Base-by-base conservation (phyloP, 2,888 invertebrate species). In the Eubasilissa splendida region DNA sequence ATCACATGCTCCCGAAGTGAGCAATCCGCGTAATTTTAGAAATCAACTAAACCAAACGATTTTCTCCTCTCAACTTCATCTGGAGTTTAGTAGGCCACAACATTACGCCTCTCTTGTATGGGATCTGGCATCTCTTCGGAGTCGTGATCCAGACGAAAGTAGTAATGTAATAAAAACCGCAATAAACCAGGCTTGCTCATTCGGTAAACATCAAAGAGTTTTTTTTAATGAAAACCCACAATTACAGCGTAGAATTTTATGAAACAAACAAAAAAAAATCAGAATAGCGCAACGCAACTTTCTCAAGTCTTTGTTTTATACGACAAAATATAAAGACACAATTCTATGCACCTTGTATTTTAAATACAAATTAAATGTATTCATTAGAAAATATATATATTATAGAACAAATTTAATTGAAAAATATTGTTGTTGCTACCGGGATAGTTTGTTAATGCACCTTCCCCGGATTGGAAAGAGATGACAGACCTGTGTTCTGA, bases 111-210 rank as follows among this genome's bases (percentile, higher is more conserved):
- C 31, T 63, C 22, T 8, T 63, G 31, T 63, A 63, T 33, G 60
- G 60, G 60, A 31, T 5, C 33, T 63, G 11, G 1, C 22, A 22
- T 63, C 60, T 22, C 33, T 63, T 14, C 42, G n/a, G 50, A 68
- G 33, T 52, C 68, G 52, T 68, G 31, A 9, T 52, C 50, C 14
- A 33, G 52, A 68, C 50, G 68, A 50, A 68, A 42, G 63, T 33
- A 33, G 42, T 68, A 52, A 50, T n/a, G 52, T 68, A 54, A 54
- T 70, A 70, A 70, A 70, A 68, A 70, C 22, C 52, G 70, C 70
- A 70, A 70, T 70, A 70, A 70, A 70, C 70, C 22, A 22, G 22
- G 66, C 63, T 42, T n/a, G 70, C 14, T 70, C 22, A 70, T 70
- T 70, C 70, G 70, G 70, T 4, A 9, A 31, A 54, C 70, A 12